These are phyloP conservation scores for Cottoperca gobio DNA, from an alignment of 2,797 vertebrate species.

Conservation along the genomic window DNA sequence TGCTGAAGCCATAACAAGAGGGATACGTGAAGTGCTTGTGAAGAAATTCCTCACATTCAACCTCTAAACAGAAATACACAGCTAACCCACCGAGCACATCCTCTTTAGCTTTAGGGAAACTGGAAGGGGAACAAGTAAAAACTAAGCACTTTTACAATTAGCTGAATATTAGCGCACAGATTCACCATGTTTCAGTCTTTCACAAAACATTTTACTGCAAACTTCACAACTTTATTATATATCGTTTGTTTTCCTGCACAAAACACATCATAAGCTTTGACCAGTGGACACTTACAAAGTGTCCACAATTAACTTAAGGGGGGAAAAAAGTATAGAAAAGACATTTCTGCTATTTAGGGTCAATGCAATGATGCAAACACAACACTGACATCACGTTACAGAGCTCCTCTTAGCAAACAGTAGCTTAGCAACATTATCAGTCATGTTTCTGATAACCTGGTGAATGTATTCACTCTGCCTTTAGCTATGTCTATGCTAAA, in stretches of 20 bases:
- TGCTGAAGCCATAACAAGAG: conserved; percentile 25
- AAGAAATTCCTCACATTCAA: conserved; percentile 60
- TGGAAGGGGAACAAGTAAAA: background rate
- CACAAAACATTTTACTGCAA: background rate
- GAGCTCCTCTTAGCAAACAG: background rate
- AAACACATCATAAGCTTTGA: background rate
- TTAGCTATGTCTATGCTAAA: background rate
- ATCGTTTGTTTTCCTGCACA: background rate
- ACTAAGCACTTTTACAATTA: background rate
- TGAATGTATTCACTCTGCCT: background rate
- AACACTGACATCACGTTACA: background rate
- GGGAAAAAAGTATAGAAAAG: too few species aligned
- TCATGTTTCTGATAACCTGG: background rate
- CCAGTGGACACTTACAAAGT: background rate
- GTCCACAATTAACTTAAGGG: too few species aligned
- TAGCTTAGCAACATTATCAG: background rate
- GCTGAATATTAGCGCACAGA: background rate
- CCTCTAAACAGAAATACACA: conserved; percentile 19
- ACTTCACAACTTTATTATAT: background rate
- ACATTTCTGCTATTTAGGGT: background rate
- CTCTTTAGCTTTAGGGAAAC: background rate
- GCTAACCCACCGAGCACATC: conserved; percentile 29
- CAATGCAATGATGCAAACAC: background rate
- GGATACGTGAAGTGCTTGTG: conserved; percentile 26
- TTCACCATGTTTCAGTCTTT: background rate